Evolutionary conservation across 1,140 invertebrate species (phyloP), one percentile per base, ranked within the genome.

Genomic region (Drosophila nasuta): DNA sequence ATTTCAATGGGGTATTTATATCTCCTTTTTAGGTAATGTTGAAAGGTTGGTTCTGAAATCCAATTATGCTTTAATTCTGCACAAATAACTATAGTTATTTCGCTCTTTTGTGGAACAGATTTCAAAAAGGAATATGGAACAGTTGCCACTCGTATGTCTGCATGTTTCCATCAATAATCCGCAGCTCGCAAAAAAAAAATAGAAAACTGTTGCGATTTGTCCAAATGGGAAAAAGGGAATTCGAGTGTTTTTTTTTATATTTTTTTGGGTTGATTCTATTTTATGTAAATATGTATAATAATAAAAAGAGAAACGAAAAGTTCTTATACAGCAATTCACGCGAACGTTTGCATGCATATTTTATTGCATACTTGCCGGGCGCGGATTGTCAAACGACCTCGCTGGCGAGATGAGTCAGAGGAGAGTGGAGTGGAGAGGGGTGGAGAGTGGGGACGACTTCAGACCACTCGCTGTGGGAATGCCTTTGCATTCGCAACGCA

Each of bases 281-380:
- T 71, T 71, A 75, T 68, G 66, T 46, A 75, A 63, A 63, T 70
- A 63, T 49, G 41, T 57, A 52, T 70, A 70, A 69, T 52, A 52
- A 43, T 43, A 43, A 43, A 52, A 52, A 30, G 25, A 33, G 28
- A 13, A 52, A 33, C 35, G 28, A 68, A 46, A 52, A 46, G 35
- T 57, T 73, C 46, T 52, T 38, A 33, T 51, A 20, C 17, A 30
- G 66, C 45, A 45, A 69, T 65, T 63, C 54, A 45, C 30, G 54
- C 59, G 46, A 59, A 71, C 68, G 67, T 60, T 77, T 82, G 83
- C 73, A 70, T 82, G 75, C 82, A 87, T 83, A 88, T 83, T 88
- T 87, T 83, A 87, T 88, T 88, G 64, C 77, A 68, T 69, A 77
- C 72, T 75, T 78, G 54, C 13, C 58, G 49, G 3, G 48, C 30